Conservation (phyloP, 1,140 invertebrate species). For the Phenacoccus solenopsis region DNA sequence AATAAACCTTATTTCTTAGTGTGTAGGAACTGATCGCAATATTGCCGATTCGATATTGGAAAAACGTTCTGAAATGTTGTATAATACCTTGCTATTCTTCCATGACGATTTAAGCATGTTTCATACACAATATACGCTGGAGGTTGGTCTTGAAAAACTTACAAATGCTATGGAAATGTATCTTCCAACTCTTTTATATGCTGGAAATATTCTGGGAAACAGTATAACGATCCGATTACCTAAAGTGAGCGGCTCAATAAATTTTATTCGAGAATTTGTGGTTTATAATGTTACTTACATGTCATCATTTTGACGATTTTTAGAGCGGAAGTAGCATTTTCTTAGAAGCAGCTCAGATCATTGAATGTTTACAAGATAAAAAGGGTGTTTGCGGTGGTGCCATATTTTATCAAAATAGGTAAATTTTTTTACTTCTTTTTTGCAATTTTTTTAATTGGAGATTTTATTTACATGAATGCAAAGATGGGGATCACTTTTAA, state of each 20-base stretch:
- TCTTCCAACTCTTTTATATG: constrained; percentile 61
- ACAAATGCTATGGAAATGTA: constrained; percentile 74
- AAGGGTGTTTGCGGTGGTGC: constrained; percentile 60
- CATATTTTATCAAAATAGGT: constrained; percentile 72
- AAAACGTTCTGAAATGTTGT: constrained; percentile 54
- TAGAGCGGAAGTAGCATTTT: constrained; percentile 68
- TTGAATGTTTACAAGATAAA: constrained; percentile 60
- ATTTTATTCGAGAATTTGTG: no score
- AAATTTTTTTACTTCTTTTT: constrained; percentile 25
- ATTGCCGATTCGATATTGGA: constrained; percentile 64
- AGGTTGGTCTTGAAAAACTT: constrained; percentile 50
- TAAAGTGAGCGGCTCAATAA: constrained; percentile 51
- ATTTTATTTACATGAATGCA: no score
- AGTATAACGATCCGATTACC: constrained; percentile 61
- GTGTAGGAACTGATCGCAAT: constrained; percentile 70
- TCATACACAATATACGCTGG: constrained; percentile 42
- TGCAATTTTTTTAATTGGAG: no score
- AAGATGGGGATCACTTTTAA: no score
- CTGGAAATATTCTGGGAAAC: constrained; percentile 61
- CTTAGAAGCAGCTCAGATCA: constrained; percentile 63
- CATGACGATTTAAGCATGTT: constrained; percentile 61
- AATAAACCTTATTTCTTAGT: constrained; percentile 37
- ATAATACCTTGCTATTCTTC: constrained; percentile 59
- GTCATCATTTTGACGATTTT: no score
- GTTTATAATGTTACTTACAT: no score